Base-by-base conservation (phyloP, 1,140 invertebrate genomes). In the Panulirus ornatus region DNA sequence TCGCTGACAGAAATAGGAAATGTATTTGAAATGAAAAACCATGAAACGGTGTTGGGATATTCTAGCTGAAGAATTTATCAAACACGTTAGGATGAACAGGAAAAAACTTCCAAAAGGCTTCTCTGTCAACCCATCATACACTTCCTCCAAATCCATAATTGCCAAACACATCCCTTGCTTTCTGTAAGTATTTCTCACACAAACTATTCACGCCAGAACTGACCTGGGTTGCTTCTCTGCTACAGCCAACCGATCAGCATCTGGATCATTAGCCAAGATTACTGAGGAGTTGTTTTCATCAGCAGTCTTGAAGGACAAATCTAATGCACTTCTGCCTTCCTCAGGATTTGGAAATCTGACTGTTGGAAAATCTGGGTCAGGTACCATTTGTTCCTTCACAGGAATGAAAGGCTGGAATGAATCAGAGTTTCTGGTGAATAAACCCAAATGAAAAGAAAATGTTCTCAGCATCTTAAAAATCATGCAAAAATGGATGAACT, bases 321-420 rank as follows among this genome's bases (percentile, higher is more conserved):
- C 95, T 84, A 99, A 93, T 76, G 98, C 97, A 93, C 97, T 97
- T 93, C 97, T 97, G 11, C 97, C 97, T 94, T 99, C 99, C 94
- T 99, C 99, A 1, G 99, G 99, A 95, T 99, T 99, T 0, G 99
- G 99, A 95, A 98, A 99, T 93, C 96, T 96, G 0, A 99, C 98
- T 0, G 98, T 99, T 0, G 98, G 96, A 94, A 99, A 99, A 91
- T 99, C 97, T 0, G 99, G 99, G 95, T 99, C 96, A 0, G 99
- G 97, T 88, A 97, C 94, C 91, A 96, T 96, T 95, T 99, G 97
- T 92, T 98, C 96, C 84, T 94, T 93, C 0, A 99, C 98, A 30
- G 97, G 95, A 91, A 98, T 94, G 89, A 97, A 95, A 70, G 95
- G 94, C 95, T 96, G 91, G 14, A 27, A 54, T 27, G 36, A 66